These are phyloP conservation scores for Pempheris klunzingeri DNA, from an alignment of 2,797 vertebrate genomes.

Conservation along the genomic window DNA sequence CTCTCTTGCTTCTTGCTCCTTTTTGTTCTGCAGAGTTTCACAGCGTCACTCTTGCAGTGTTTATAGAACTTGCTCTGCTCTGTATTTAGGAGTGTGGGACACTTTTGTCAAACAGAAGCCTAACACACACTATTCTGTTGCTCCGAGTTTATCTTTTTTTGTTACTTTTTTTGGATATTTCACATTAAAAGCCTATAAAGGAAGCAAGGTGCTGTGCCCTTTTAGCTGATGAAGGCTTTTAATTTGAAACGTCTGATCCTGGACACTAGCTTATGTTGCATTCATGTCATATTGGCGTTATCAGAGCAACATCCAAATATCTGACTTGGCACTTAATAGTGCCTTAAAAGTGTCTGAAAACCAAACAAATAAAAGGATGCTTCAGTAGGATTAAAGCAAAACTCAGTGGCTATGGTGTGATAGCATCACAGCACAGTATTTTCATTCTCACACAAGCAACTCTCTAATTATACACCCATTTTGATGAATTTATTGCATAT, in stretches of 20 bases:
- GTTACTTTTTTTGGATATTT: background rate
- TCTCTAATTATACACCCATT: background rate
- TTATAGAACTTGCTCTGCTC: background rate
- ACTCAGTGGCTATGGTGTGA: background rate
- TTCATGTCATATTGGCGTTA: background rate
- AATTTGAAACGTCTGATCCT: background rate
- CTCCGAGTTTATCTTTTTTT: background rate
- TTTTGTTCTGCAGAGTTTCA: too few species aligned
- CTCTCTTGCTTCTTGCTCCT: too few species aligned
- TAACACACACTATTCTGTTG: too few species aligned
- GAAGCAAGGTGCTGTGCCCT: background rate
- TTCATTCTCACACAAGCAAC: background rate
- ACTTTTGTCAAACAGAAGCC: background rate
- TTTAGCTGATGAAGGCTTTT: too few species aligned
- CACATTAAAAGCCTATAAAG: background rate
- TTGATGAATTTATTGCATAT: slow-evolving; percentile 1
- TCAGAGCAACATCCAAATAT: background rate
- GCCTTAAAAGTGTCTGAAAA: too few species aligned
- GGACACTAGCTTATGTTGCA: background rate
- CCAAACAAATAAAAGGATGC: background rate
- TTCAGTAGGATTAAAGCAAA: background rate
- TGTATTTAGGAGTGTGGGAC: background rate
- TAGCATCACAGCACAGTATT: background rate
- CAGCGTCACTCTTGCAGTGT: background rate
- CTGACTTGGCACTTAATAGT: background rate